Evolutionary conservation across 2,797 vertebrate species (phyloP).

Genomic region (Acanthiza pusilla): DNA sequence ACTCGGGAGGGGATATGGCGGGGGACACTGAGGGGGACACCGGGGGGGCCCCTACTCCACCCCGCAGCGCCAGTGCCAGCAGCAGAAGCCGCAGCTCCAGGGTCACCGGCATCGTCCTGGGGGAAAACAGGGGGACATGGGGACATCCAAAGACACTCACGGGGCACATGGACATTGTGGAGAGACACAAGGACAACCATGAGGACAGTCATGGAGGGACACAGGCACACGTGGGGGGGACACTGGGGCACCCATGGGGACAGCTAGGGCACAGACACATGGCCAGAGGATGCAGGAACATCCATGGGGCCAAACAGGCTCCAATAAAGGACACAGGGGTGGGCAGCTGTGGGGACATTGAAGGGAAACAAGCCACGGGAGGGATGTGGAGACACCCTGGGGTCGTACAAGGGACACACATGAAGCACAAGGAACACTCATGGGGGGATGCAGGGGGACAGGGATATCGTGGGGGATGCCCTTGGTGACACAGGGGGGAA

Average conservation of each 20-base stretch:
- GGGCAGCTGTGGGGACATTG: no score
- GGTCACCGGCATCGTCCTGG: neutral
- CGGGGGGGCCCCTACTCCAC: neutral
- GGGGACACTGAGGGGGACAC: neutral
- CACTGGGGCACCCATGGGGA: neutral
- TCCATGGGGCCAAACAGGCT: neutral
- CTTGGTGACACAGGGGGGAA: neutral
- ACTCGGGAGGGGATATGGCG: neutral
- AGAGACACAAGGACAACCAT: neutral
- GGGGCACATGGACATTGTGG: neutral
- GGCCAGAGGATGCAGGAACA: neutral
- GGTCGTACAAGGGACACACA: neutral
- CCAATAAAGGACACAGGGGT: neutral
- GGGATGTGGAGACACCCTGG: neutral
- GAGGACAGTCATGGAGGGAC: neutral
- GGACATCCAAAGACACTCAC: neutral
- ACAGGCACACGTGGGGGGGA: neutral
- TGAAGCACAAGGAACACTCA: neutral
- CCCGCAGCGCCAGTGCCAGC: neutral
- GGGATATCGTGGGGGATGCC: neutral
- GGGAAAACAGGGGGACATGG: neutral
- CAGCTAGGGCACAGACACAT: neutral
- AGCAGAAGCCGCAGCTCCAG: neutral
- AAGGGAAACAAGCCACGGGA: neutral
- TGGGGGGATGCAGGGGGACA: neutral